These are phyloP conservation scores for Plecturocebus donacophilus DNA, from an alignment of 2,113 vertebrate species.

Conservation along the genomic window DNA sequence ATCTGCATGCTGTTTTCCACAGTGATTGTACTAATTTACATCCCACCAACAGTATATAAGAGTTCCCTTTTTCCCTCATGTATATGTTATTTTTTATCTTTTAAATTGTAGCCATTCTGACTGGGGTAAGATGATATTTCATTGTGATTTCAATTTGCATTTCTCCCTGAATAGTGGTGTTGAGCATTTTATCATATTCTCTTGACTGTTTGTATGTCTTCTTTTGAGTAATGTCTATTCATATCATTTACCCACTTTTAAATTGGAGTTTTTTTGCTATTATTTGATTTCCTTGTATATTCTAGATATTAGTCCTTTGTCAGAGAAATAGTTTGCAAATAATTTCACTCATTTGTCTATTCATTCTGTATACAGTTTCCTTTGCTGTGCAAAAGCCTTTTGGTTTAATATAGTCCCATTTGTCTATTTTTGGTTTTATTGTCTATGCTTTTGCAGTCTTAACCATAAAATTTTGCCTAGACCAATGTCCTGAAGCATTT, in stretches of 20 bases:
- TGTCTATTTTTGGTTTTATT: too few relatives aligned
- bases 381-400: too few relatives aligned
- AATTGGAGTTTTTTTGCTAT: not conserved
- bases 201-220: not conserved
- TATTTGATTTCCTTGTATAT: not conserved
- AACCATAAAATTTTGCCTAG: too few relatives aligned
- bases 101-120: not conserved
- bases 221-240: not conserved
- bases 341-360: too few relatives aligned
- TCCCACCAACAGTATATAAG: not conserved
- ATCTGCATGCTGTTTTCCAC: not conserved
- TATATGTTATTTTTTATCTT: not conserved
- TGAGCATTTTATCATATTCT: not conserved
- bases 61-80: not conserved
- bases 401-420: too few relatives aligned
- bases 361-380: too few relatives aligned
- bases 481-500: too few relatives aligned
- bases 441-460: too few relatives aligned
- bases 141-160: not conserved
- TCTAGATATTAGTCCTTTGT: too few relatives aligned
- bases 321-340: too few relatives aligned
- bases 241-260: not conserved
- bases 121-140: not conserved
- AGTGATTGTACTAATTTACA: not conserved
- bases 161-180: not conserved